Conservation (phyloP, 2,888 invertebrate species). For the Drosophila nr. perissopoda region DNA sequence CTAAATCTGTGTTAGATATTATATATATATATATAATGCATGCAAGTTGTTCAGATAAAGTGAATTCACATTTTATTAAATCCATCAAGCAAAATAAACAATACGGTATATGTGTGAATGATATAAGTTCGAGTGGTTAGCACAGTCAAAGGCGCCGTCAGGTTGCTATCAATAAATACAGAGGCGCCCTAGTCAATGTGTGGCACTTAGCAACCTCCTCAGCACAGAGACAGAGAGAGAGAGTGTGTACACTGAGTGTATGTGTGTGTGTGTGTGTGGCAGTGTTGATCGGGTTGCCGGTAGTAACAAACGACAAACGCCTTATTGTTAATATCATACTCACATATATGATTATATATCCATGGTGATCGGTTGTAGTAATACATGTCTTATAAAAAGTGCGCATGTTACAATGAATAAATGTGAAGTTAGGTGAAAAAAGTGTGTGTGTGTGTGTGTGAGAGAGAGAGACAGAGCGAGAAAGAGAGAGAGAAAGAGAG, state of each 20-base stretch:
- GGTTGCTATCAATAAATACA: slow-evolving; percentile 77
- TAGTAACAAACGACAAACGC: slow-evolving; percentile 25
- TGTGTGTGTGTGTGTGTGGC: not conserved
- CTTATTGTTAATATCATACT: slow-evolving; percentile 11
- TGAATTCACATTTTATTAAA: not conserved
- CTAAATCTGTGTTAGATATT: not conserved
- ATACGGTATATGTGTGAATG: slow-evolving; percentile 29
- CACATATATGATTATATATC: slow-evolving; percentile 27
- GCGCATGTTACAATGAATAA: slow-evolving; percentile 8
- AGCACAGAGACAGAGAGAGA: slow-evolving; percentile 1
- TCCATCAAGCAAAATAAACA: not conserved
- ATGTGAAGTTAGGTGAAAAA: not conserved
- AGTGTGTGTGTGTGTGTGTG: not conserved
- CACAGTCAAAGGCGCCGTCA: slow-evolving; percentile 31
- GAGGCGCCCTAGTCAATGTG: slow-evolving; percentile 21
- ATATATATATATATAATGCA: not conserved
- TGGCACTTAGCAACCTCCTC: slow-evolving; percentile 60
- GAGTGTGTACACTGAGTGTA: not conserved
- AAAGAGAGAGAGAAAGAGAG: not conserved
- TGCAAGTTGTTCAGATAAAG: not conserved
- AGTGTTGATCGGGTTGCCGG: slow-evolving; percentile 55
- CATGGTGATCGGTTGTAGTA: slow-evolving; percentile 48
- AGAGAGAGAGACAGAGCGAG: not conserved
- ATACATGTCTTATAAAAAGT: not conserved
- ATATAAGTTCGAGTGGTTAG: slow-evolving; percentile 19